These are phyloP conservation scores for Nasonia giraulti DNA, from an alignment of 1,140 invertebrate species.

Conservation along the genomic window DNA sequence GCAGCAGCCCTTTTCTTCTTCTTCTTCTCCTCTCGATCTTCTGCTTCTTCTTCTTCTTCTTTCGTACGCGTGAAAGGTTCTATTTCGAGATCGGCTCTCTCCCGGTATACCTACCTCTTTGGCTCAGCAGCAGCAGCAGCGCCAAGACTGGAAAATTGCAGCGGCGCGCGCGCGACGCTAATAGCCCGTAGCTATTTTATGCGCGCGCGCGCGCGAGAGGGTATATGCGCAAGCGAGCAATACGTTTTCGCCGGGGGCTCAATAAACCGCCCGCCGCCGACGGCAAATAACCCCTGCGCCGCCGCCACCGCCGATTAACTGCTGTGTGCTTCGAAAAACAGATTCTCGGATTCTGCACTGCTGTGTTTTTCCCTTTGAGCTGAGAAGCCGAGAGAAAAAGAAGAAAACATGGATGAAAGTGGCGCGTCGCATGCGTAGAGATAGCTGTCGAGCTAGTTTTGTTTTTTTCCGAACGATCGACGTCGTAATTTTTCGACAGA, in stretches of 20 bases:
- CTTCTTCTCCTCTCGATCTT: neutral
- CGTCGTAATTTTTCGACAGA: neutral
- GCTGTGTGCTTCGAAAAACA: constrained; percentile 21
- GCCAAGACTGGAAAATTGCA: constrained; percentile 61
- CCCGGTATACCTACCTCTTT: neutral
- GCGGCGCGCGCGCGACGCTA: constrained; percentile 49
- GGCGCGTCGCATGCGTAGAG: neutral
- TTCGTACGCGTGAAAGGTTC: constrained; percentile 58
- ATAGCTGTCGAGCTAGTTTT: neutral
- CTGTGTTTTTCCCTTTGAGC: neutral
- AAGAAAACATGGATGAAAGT: neutral
- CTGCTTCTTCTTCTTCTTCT: constrained; percentile 44
- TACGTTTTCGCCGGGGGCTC: constrained; percentile 53
- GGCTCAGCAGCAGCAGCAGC: neutral
- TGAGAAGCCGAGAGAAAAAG: neutral
- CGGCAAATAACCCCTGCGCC: neutral
- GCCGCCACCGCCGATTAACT: neutral
- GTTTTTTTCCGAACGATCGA: neutral
- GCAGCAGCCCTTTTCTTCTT: neutral
- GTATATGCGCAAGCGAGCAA: constrained; percentile 33
- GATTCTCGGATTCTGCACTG: neutral
- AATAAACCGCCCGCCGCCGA: constrained; percentile 31
- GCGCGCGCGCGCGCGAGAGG: too few species aligned
- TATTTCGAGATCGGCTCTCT: constrained; percentile 57
- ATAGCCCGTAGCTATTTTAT: constrained; percentile 58